A percentile compares a stretch with the other conserved stretches of the same genome.
phyloP scores from a whole-genome alignment of 2,888 invertebrate species.

The Apodemia duryi region DNA sequence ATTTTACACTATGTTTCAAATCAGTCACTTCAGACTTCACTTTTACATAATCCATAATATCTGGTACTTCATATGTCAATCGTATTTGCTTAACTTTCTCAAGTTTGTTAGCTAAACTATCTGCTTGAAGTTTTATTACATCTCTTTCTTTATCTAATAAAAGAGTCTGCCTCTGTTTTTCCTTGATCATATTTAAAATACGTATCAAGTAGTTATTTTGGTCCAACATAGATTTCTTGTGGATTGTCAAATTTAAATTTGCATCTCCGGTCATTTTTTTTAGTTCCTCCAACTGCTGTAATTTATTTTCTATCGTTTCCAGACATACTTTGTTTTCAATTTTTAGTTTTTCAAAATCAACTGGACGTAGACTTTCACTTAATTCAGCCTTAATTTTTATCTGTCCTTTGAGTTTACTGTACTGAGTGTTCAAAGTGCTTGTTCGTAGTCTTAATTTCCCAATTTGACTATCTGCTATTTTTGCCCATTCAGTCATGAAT shows the following conservation, averaged over 20 bases:
- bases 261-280: slow-evolving; percentile 81
- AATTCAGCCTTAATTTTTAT: slow-evolving; percentile 77
- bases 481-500: slow-evolving; percentile 81
- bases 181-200: slow-evolving; percentile 57
- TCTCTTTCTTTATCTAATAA: slow-evolving; percentile 61
- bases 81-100: slow-evolving; percentile 56
- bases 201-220: slow-evolving; percentile 64
- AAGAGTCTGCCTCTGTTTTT: slow-evolving; percentile 55
- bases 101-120: slow-evolving; percentile 51
- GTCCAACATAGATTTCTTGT: slow-evolving; percentile 77
- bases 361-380: slow-evolving; percentile 77
- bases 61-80: slow-evolving; percentile 71
- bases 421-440: slow-evolving; percentile 74
- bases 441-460: slow-evolving; percentile 80
- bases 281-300: slow-evolving; percentile 69
- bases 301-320: slow-evolving; percentile 75
- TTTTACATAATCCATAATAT: slow-evolving; percentile 78
- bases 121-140: slow-evolving; percentile 55
- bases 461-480: slow-evolving; percentile 71
- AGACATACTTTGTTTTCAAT: slow-evolving; percentile 79
- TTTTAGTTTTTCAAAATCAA: slow-evolving; percentile 82
- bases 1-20: slow-evolving; percentile 57
- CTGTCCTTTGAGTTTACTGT: slow-evolving; percentile 73
- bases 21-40: slow-evolving; percentile 71
- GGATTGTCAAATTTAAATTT: slow-evolving; percentile 74